Conservation (phyloP, 2,888 invertebrate genomes). For the Apocheima hispidaria region DNA sequence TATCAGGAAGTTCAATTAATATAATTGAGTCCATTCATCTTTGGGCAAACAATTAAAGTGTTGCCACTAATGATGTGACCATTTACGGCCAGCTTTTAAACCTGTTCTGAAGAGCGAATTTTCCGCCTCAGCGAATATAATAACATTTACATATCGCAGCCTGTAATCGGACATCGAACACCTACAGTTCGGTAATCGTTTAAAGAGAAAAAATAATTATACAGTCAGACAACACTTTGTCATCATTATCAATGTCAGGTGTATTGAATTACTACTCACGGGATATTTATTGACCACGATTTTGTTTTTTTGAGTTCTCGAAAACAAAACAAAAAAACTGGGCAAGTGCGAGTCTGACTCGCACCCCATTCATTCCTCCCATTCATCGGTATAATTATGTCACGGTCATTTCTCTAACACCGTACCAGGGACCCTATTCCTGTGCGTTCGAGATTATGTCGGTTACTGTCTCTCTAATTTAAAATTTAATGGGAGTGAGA, state of each 20-base stretch:
- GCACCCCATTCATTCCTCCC: too few relatives aligned
- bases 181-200: conserved; percentile 4
- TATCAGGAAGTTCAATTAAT: conserved; percentile 59
- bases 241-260: not conserved
- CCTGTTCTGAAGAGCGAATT: conserved; percentile 43
- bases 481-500: too few relatives aligned
- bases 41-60: conserved; percentile 64
- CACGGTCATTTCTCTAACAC: too few relatives aligned
- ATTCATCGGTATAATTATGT: too few relatives aligned
- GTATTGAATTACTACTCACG: not conserved
- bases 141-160: conserved; percentile 65
- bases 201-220: not conserved
- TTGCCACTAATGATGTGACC: conserved; percentile 57
- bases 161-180: conserved; percentile 25
- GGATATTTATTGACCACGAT: too few relatives aligned
- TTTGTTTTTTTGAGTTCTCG: too few relatives aligned
- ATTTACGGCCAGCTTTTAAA: conserved; percentile 50
- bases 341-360: too few relatives aligned
- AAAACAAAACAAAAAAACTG: too few relatives aligned
- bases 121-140: conserved; percentile 61
- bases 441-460: too few relatives aligned
- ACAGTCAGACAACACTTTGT: not conserved
- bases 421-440: too few relatives aligned
- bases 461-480: too few relatives aligned
- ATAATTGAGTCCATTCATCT: conserved; percentile 56